Base-by-base conservation (phyloP, 2,113 vertebrate genomes). In the Serinus canaria region DNA sequence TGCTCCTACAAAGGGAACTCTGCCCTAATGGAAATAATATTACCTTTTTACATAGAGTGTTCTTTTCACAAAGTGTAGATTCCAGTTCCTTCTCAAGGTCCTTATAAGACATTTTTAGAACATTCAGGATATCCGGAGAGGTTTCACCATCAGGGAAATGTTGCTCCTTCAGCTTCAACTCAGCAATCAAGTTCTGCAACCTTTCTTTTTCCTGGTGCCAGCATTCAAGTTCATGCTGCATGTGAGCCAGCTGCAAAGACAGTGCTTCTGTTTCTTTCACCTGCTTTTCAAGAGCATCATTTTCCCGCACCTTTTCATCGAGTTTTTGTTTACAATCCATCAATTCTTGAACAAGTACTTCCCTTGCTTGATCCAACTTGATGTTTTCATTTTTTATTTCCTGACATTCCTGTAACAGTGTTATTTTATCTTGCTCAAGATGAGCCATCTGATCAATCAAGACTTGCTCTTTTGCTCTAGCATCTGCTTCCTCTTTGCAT, bases 41-140 rank as follows among this genome's bases (percentile, higher is more conserved):
- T 97, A 98, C 98, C 97, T 98, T 97, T 95, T 96, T 39, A 82
- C 64, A 81, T 47, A 98, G 97, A 41, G 91, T 69, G 4, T 14
- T 43, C 30, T 98, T 98, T 79, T 97, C 97, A 67, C 30, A 30
- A 58, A 84, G 81, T 16, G 92, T 74, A 74, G 77, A 79, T 49
- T 97, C 90, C 39, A 98, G 70, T 23, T 98, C 83, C 28, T 97
- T 94, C 87, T 98, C 95, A 55, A 98, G 93, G 78, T 93, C 91
- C 44, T 95, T 85, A 25, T 95, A 95, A 53, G 97, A 96, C 35
- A 33, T 73, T 96, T 98, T 96, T 94, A 98, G 85, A 21, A 88
- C 44, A 35, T 93, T 52, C 6, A 97, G 31, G 22, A 96, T 91
- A 50, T 92, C 80, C 4, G 20, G 73, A 76, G 97, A 91, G n/a